These are phyloP conservation scores for Platyrinchus mystaceus DNA, from an alignment of 2,797 vertebrate genomes.

Conservation along the genomic window DNA sequence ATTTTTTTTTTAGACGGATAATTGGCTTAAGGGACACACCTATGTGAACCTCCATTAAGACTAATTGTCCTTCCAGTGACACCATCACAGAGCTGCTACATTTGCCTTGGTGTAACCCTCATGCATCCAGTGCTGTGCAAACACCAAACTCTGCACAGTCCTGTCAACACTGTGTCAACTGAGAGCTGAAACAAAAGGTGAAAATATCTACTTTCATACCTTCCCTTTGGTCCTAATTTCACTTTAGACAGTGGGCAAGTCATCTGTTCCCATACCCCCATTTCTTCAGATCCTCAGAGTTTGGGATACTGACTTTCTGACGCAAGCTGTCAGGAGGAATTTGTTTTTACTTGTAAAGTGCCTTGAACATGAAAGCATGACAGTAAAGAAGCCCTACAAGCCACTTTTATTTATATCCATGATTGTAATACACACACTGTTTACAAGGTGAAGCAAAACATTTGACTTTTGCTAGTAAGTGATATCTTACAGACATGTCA, in stretches of 20 bases:
- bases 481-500: neutral
- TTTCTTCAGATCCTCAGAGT: neutral
- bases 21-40: neutral
- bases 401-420: neutral
- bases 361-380: neutral
- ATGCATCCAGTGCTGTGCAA: accelerated
- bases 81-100: neutral
- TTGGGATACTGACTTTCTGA: neutral
- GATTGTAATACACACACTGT: neutral
- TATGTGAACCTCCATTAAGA: neutral
- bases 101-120: neutral
- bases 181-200: neutral
- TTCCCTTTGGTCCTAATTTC: neutral
- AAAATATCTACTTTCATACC: neutral
- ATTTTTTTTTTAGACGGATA: neutral
- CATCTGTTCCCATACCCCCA: neutral
- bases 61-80: neutral
- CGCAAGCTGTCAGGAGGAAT: neutral
- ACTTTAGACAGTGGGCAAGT: neutral
- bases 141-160: neutral
- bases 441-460: neutral
- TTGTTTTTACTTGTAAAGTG: neutral
- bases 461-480: neutral
- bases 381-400: neutral
- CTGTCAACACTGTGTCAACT: neutral